These are phyloP conservation scores for Gobio occitaniae DNA, from an alignment of 2,797 vertebrate species.

Conservation along the genomic window DNA sequence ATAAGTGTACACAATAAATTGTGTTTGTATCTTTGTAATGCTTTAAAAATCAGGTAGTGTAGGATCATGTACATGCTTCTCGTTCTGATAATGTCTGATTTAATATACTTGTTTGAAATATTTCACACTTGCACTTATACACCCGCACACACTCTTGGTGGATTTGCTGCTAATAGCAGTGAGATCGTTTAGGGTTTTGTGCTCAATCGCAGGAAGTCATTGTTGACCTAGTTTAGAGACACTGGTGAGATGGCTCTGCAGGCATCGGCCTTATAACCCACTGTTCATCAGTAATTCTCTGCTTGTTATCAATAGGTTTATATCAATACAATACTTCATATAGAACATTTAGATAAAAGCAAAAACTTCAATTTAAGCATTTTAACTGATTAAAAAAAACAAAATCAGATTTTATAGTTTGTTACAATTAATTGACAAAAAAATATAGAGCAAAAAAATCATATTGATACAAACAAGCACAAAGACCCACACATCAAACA, in stretches of 20 bases:
- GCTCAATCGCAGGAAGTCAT: slow-evolving; percentile 75
- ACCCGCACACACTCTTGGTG: slow-evolving; percentile 1
- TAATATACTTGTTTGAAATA: neutral
- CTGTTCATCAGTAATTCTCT: neutral
- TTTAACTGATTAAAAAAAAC: neutral
- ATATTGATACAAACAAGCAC: neutral
- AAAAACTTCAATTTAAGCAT: neutral
- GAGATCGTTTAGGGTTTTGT: slow-evolving; percentile 7
- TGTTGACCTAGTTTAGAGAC: slow-evolving; percentile 78
- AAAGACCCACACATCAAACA: neutral
- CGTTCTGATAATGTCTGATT: neutral
- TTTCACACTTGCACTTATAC: slow-evolving; percentile 7
- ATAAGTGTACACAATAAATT: neutral
- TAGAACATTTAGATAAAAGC: neutral
- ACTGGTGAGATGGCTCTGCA: slow-evolving; percentile 20
- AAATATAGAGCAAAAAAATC: neutral
- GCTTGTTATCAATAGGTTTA: neutral
- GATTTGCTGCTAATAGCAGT: slow-evolving; percentile 25
- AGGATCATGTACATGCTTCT: neutral
- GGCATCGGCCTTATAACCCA: slow-evolving; percentile 14
- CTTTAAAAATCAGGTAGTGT: neutral
- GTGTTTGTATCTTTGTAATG: no score
- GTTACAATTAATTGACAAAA: neutral
- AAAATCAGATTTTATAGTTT: neutral
- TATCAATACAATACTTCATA: neutral